Percentiles rank a stretch among this genome's conserved stretches.
These are phyloP conservation scores for Mystacornis crossleyi DNA, from an alignment of 2,113 vertebrate species.

Conservation along the genomic window DNA sequence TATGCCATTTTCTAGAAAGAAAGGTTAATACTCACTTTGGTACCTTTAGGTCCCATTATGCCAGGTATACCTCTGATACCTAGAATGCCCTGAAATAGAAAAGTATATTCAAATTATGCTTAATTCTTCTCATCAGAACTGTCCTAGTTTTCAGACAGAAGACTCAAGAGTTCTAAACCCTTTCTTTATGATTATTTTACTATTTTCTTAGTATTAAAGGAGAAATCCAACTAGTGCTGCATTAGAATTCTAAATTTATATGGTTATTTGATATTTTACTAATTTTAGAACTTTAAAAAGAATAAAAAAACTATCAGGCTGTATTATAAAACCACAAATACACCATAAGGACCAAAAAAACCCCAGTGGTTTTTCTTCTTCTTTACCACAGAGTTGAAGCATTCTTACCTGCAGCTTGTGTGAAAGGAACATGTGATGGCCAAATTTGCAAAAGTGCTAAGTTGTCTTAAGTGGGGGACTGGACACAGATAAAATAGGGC, in stretches of 20 bases:
- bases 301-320: background rate
- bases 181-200: background rate
- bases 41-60: constrained; percentile 88
- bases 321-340: background rate
- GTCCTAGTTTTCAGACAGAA: background rate
- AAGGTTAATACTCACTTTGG: constrained; percentile 79
- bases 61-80: constrained; percentile 90
- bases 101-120: background rate
- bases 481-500: background rate
- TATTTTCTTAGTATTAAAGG: background rate
- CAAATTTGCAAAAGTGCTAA: background rate
- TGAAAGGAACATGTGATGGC: background rate
- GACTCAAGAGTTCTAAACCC: background rate
- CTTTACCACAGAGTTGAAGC: background rate
- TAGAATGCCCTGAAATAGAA: constrained; percentile 84
- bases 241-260: background rate
- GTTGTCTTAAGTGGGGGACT: background rate
- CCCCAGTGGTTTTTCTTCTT: background rate
- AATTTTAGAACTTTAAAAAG: background rate
- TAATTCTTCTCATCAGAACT: background rate
- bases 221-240: background rate
- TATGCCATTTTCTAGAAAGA: background rate
- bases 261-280: background rate
- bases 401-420: background rate
- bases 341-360: background rate